phyloP scores from a whole-genome alignment of 1,140 invertebrate species.

The Drosophila aff. region DNA sequence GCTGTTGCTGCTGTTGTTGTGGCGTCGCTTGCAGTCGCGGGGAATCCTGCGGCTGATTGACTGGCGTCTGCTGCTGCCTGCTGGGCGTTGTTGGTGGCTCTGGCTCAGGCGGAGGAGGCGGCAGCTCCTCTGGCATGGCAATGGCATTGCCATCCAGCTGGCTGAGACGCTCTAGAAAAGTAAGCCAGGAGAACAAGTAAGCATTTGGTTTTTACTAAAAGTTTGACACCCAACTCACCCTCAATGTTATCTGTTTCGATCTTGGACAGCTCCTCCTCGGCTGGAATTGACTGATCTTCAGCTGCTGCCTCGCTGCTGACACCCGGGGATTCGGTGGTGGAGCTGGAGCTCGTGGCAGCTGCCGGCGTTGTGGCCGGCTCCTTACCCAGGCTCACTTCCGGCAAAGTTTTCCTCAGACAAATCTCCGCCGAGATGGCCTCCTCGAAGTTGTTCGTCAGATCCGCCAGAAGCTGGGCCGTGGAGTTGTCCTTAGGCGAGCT shows the following conservation, averaged over 20 bases:
- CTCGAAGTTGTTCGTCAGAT: constrained; percentile 70
- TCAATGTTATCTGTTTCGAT: constrained; percentile 72
- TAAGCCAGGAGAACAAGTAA: constrained; percentile 10
- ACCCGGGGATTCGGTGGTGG: constrained; percentile 12
- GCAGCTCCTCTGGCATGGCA: constrained; percentile 28
- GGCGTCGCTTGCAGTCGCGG: constrained; percentile 20
- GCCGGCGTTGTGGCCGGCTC: constrained; percentile 47
- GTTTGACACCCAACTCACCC: constrained; percentile 48
- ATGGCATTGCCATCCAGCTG: constrained; percentile 71
- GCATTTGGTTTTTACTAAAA: constrained; percentile 1
- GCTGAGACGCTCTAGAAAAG: constrained; percentile 72
- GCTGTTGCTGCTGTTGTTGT: constrained; percentile 28
- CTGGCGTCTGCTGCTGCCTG: constrained; percentile 42
- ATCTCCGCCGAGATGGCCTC: constrained; percentile 78
- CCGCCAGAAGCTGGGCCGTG: constrained; percentile 71
- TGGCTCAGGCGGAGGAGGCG: constrained; percentile 6
- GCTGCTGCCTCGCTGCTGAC: constrained; percentile 1
- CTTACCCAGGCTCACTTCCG: constrained; percentile 69
- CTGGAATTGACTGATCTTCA: neutral
- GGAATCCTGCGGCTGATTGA: constrained; percentile 20
- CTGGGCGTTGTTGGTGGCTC: constrained; percentile 47
- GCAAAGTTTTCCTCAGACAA: constrained; percentile 75
- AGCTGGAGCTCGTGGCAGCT: constrained; percentile 12
- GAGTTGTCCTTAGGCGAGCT: constrained; percentile 70
- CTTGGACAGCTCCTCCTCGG: constrained; percentile 49